phyloP scores from a whole-genome alignment of 2,888 invertebrate species.

The Ferdinandea cuprea region DNA sequence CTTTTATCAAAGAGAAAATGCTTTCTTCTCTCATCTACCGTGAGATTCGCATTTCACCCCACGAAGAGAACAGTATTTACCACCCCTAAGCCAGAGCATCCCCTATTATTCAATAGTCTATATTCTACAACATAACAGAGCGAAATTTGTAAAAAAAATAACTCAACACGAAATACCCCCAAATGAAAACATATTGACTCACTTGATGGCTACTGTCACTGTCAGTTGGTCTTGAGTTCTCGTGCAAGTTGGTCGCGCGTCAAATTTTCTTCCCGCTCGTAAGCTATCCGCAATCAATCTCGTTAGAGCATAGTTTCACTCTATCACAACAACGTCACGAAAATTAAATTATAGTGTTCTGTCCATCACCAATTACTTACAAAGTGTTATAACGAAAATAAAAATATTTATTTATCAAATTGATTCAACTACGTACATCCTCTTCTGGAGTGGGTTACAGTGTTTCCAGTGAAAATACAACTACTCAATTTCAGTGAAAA shows the following conservation, averaged over 20 bases:
- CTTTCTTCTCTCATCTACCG: background rate
- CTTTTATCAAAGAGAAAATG: background rate
- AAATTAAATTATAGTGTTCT: slow-evolving; percentile 36
- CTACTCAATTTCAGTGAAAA: slow-evolving; percentile 5
- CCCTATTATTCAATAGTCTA: slow-evolving; percentile 16
- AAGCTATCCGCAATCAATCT: slow-evolving; percentile 28
- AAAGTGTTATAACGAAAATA: slow-evolving; percentile 12
- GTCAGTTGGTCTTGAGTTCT: slow-evolving; percentile 69
- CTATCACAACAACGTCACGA: slow-evolving; percentile 12
- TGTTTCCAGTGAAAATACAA: slow-evolving; percentile 29
- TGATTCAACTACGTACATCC: slow-evolving; percentile 49
- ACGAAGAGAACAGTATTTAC: slow-evolving; percentile 4
- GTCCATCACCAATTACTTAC: background rate
- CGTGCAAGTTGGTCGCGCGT: slow-evolving; percentile 56
- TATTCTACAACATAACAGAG: slow-evolving; percentile 53
- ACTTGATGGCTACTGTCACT: slow-evolving; percentile 58
- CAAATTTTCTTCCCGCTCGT: slow-evolving; percentile 45
- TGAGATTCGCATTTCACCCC: background rate
- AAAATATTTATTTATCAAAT: slow-evolving; percentile 24
- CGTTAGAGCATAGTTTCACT: slow-evolving; percentile 30
- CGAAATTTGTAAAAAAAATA: slow-evolving; percentile 32
- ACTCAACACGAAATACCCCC: slow-evolving; percentile 38
- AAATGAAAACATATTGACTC: slow-evolving; percentile 65
- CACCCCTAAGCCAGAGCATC: background rate
- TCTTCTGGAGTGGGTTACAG: slow-evolving; percentile 29